Conservation (phyloP, 2,113 vertebrate species). For the Odocoileus hemionus region DNA sequence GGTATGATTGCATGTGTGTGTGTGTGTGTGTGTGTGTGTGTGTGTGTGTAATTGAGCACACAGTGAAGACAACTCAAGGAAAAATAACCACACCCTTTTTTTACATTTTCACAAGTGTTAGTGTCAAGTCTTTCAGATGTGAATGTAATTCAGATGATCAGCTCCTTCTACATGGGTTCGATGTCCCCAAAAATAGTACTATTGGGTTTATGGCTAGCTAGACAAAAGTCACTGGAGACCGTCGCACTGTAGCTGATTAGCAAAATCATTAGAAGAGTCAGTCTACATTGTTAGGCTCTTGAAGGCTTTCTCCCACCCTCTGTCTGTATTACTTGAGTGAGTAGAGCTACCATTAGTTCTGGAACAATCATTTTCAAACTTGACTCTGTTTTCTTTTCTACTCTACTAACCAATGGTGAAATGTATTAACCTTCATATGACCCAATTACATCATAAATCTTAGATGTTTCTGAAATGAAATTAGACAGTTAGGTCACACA, state of each 20-base stretch:
- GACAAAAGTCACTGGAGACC: not conserved
- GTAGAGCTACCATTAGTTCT: not conserved
- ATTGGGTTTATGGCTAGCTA: not conserved
- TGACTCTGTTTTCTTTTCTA: not conserved
- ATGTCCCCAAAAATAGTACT: not conserved
- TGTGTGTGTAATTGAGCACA: not conserved
- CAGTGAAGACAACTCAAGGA: not conserved
- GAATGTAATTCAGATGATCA: not conserved
- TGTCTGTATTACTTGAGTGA: not conserved
- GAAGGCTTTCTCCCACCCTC: not conserved
- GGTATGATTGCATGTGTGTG: not conserved
- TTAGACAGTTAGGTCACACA: conserved; percentile 56
- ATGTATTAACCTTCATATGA: not conserved
- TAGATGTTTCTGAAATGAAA: not conserved
- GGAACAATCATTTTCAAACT: not conserved
- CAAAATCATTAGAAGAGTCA: not conserved
- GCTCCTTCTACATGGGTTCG: not conserved
- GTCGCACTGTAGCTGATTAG: not conserved
- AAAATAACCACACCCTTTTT: not conserved
- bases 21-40: not conserved
- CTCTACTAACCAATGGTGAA: not conserved
- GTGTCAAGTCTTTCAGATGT: conserved; percentile 1
- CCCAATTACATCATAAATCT: not conserved
- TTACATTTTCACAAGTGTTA: not conserved
- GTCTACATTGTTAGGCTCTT: not conserved